Base-by-base conservation (phyloP, 1,140 invertebrate species). In the Tetramorium parvispinum region DNA sequence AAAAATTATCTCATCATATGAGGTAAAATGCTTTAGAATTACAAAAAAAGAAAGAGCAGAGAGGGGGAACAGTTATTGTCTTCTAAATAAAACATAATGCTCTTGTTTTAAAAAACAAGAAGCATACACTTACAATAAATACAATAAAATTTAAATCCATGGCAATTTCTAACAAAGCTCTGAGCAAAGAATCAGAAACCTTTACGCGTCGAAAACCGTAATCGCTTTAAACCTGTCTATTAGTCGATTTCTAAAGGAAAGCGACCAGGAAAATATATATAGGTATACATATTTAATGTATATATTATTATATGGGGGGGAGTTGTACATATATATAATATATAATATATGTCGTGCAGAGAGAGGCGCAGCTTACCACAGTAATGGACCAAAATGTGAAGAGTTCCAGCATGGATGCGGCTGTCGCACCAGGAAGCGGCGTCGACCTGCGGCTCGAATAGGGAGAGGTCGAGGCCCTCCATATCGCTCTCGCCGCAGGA, bases 391-490 rank as follows among this genome's bases (percentile, higher is more conserved):
- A 95, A 93, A 55, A 95, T 91, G 88, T 94, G 94, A 57, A 95
- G 93, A 76, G 93, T 94, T 53, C 94, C 95, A 57, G 94, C 94
- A 81, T 94, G 94, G 63, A 95, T 93, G 46, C 93, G 92, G 79
- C 91, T 93, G 90, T 94, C 87, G 93, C 94, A 93, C 94, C 93
- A 94, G 91, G 94, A 94, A 92, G 91, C 87, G 87, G 92, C 91
- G 87, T 96, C 95, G 77, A 92, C 93, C 78, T 96, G 96, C 21
- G 96, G 97, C 92, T 97, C 97, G 94, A 97, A 97, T 63, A 97
- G 94, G 43, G 96, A 95, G 88, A 97, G 95, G 94, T 97, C 96
- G 91, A 97, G 95, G 88, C 96, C 96, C 86, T 97, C 96, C 96
- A 97, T 96, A 94, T 97, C 96, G 94, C 96, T 97, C 86, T 95